Base-by-base conservation (phyloP, 2,113 vertebrate species). In the Laterallus jamaicensis region DNA sequence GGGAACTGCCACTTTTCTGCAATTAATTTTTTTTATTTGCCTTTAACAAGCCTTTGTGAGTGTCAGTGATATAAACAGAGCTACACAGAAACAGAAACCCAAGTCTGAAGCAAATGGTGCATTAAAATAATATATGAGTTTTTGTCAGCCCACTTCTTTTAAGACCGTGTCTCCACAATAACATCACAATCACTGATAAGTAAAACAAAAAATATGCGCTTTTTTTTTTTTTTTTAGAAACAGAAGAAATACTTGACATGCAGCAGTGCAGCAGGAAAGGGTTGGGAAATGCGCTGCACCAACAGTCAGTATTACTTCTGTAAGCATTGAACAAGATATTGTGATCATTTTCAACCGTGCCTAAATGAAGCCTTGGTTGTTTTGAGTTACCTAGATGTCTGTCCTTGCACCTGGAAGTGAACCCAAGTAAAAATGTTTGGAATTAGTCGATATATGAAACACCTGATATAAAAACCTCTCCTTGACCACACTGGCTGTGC, bases 391-490 rank as follows among this genome's bases (percentile, higher is more conserved):
- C 29, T 50, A 63, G 16, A 32, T 59, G 29, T 77, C 86, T 7
- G 16, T 77, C 32, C 39, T 86, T 84, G 68, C 31, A 90, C 49
- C 68, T 95, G 77, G 49, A 95, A 68, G 20, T 26, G n/a, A 94
- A 90, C 73, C 19, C 76, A 44, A 78, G 73, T 78, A 25, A 91
- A 91, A 85, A 85, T 50, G 70, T 50, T 79, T 79, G 75, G 82
- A 95, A 94, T 94, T 69, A 91, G 63, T 77, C 90, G 82, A 87
- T 87, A 84, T 28, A 76, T 42, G 19, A 82, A 92, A 85, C 62
- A 63, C 22, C 35, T 24, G 49, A 78, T 52, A 21, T 67, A 83
- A 76, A 88, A 73, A 16, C 9, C 56, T 81, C 52, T 47, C 32
- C 32, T 56, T 93, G 68, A 75, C 56, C 39, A 54, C 47, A 59